Evolutionary conservation across 2,113 vertebrate genomes (phyloP), one percentile per base, ranked within the genome.

Genomic region (Hypocryptadius cinnamomeus): DNA sequence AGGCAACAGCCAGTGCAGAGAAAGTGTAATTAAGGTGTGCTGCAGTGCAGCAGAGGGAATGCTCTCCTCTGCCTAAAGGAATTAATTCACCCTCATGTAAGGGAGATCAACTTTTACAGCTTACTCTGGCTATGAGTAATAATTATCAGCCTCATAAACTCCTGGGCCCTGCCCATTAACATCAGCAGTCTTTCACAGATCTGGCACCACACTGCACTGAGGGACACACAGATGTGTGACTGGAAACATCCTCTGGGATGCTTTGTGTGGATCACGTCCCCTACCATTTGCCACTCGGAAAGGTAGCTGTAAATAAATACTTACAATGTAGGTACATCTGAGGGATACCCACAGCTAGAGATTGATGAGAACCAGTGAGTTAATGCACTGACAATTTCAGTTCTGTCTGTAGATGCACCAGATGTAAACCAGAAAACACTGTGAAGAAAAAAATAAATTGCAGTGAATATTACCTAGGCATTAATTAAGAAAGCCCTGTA

Each of bases 1-100:
- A 78, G 88, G 59, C 64, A 90, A 71, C 23, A 50, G 68, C 25
- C n/a, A 93, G 65, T 13, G 6, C 60, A 85, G 66, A 66, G 59
- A 22, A 63, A 51, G n/a, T 17, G 39, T 73, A 85, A 92, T 80
- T 61, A 85, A 94, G 60, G 79, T 69, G 81, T 77, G 65, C 71
- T 66, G 68, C 50, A 80, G 47, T 56, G 59, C 54, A 83, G 79
- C 72, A 69, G 11, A 80, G 56, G 68, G 54, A 79, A 48, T 25
- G 57, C 35, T 72, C 48, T 64, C 57, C 50, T 42, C 64, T 90
- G 64, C 47, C 51, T 70, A 7, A 37, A 57, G 44, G 81, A 77
- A 87, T 68, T 65, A n/a, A 61, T 73, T 79, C 37, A 68, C 61
- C 21, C 51, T 54, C 33, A 13, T 23, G 47, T 51, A 45, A 87